A percentile compares a stretch with the other conserved stretches of the same genome.
phyloP scores from a whole-genome alignment of 1,140 invertebrate genomes.

The Anoplolepis gracilipes region DNA sequence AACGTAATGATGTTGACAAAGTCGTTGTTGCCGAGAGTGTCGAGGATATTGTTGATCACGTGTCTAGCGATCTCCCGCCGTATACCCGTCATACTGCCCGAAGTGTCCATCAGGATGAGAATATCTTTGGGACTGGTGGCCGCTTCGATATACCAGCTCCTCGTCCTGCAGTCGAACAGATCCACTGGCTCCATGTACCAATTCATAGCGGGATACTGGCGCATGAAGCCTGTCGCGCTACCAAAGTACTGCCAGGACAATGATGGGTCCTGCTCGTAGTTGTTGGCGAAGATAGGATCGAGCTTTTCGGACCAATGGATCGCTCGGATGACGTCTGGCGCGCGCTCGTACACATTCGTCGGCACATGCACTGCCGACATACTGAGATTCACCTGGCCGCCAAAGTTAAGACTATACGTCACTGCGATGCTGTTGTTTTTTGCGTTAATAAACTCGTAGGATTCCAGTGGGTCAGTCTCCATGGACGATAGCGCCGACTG shows the following conservation, averaged over 20 bases:
- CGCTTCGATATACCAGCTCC: slow-evolving; percentile 98
- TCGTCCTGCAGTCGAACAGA: slow-evolving; percentile 95
- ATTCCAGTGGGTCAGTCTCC: slow-evolving; percentile 87
- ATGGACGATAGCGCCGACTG: slow-evolving; percentile 88
- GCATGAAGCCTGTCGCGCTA: slow-evolving; percentile 97
- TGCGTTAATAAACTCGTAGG: slow-evolving; percentile 91
- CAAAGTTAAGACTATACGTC: slow-evolving; percentile 91
- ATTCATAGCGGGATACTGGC: slow-evolving; percentile 95
- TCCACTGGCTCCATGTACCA: slow-evolving; percentile 91
- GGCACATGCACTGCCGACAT: slow-evolving; percentile 97
- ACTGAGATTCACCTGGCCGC: slow-evolving; percentile 92
- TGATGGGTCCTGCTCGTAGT: slow-evolving; percentile 94
- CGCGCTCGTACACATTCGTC: slow-evolving; percentile 96
- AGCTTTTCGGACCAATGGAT: slow-evolving; percentile 92
- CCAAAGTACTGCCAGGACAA: slow-evolving; percentile 99
- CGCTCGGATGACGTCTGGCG: slow-evolving; percentile 80
- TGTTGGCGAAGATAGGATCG: slow-evolving; percentile 94
- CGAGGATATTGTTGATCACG: slow-evolving; percentile 97
- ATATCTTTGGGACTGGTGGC: slow-evolving; percentile 99
- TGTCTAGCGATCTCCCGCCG: slow-evolving; percentile 97
- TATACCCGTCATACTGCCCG: slow-evolving; percentile 98
- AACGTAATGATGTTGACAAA: slow-evolving; percentile 98
- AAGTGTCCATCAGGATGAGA: slow-evolving; percentile 96
- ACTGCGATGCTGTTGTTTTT: slow-evolving; percentile 89
- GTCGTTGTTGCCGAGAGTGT: slow-evolving; percentile 99